A percentile compares a stretch with the other conserved stretches of the same genome.
Evolutionary conservation across 2,113 vertebrate genomes (phyloP).

Genomic region (Chunga burmeisteri): DNA sequence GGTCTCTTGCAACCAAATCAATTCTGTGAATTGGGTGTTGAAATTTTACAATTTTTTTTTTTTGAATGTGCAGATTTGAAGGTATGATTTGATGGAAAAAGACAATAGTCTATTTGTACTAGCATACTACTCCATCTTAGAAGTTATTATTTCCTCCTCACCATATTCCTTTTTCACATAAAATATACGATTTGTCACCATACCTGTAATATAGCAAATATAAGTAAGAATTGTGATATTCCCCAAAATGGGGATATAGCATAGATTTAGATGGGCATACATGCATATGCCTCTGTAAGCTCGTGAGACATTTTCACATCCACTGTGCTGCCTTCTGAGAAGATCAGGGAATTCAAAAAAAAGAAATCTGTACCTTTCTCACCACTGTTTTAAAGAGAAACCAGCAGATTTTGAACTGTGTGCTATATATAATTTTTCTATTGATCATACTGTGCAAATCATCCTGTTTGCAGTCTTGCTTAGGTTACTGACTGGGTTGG

Average conservation of each 20-base stretch:
- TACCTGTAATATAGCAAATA: not conserved
- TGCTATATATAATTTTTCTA: not conserved
- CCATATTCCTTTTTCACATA: not conserved
- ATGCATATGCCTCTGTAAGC: not conserved
- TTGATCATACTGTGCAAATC: not conserved
- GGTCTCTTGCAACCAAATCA: too few relatives aligned
- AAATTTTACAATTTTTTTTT: not conserved
- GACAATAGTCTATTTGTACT: not conserved
- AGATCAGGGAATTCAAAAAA: not conserved
- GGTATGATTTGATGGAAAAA: not conserved
- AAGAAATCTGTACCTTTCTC: not conserved
- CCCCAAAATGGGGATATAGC: not conserved
- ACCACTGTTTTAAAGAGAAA: not conserved
- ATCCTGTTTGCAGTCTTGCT: not conserved
- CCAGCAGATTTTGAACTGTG: not conserved
- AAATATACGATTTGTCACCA: not conserved
- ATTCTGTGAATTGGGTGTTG: not conserved
- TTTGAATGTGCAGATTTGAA: not conserved
- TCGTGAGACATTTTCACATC: not conserved
- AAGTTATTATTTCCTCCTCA: not conserved
- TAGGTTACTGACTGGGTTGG: not conserved
- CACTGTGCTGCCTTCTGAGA: not conserved
- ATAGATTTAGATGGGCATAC: not conserved
- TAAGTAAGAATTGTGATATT: not conserved
- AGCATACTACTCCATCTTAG: not conserved